Base-by-base conservation (phyloP, 2,888 invertebrate genomes). In the Allophyes oxyacanthae region DNA sequence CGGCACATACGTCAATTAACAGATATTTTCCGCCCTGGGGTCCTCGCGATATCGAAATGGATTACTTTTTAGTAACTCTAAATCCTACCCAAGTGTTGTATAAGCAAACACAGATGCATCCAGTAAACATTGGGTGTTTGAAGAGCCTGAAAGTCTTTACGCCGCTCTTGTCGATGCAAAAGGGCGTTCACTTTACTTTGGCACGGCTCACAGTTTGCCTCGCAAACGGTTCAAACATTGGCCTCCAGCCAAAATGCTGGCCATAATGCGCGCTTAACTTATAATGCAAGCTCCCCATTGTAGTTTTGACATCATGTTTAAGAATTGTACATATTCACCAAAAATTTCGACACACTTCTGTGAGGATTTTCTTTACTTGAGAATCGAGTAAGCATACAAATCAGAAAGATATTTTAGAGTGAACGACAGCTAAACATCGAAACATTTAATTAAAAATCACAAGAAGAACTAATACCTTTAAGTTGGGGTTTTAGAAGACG, bases 171-270 rank as follows among this genome's bases (percentile, higher is more conserved):
- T 78, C 71, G 81, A 83, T 82, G 83, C 82, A 83, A 84, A 84
- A 84, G 81, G 79, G 85, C 85, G 84, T 84, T 82, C 82, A 79
- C 79, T 86, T 85, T 84, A 79, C 83, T 84, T 84, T 81, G 78
- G 79, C 82, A 78, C 77, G 65, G 81, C 77, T 81, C 80, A 75
- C 77, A 75, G 79, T 81, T n/a, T 80, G 80, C 76, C 75, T 78
- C 66, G 77, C 82, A 75, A 84, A 84, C 79, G 77, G 79, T 82
- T 84, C 79, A 83, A 84, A 84, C 73, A 83, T 84, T 88, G 88
- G 88, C 83, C 74, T 60, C 48, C 66, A 69, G 84, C 88, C 88
- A 88, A 76, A 75, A 79, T 77, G 64, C 76, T 76, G 71, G 62
- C 80, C 75, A 79, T 77, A 78, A 77, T 73, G 75, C 72, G 72